Percentiles rank a stretch among this genome's conserved stretches.
These are phyloP conservation scores for Melanotaenia parkinsoni DNA, from an alignment of 2,797 vertebrate genomes.

Conservation along the genomic window DNA sequence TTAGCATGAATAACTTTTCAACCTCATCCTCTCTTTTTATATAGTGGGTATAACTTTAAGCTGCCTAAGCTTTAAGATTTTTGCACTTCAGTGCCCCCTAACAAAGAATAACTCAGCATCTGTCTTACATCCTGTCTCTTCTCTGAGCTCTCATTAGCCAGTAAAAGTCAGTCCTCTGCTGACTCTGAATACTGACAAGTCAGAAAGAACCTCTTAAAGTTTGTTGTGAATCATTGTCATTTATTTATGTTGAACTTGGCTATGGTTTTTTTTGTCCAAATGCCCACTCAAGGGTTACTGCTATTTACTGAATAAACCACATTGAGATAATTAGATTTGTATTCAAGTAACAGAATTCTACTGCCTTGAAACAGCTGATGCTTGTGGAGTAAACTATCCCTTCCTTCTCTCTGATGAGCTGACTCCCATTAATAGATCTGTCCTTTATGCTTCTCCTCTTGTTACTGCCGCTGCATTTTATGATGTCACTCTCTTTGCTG, in stretches of 20 bases:
- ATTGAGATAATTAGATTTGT: constrained; percentile 43
- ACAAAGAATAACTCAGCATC: background rate
- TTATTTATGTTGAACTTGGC: background rate
- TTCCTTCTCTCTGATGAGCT: constrained; percentile 50
- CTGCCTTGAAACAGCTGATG: constrained; percentile 44
- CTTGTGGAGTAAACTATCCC: constrained; percentile 57
- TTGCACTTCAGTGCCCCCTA: background rate
- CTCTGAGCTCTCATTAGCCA: background rate
- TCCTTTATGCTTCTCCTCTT: constrained; percentile 79
- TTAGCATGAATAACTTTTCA: no score
- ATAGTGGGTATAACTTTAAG: background rate
- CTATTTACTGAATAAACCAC: constrained; percentile 2
- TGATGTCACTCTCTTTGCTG: constrained; percentile 79
- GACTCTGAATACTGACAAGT: background rate
- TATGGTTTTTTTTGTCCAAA: background rate
- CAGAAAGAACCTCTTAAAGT: background rate
- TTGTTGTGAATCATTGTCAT: background rate
- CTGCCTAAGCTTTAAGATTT: background rate
- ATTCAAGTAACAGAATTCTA: constrained; percentile 35
- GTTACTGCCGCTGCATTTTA: constrained; percentile 80
- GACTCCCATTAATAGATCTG: constrained; percentile 74
- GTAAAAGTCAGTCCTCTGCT: background rate
- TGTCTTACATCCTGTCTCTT: background rate
- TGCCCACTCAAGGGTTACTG: background rate
- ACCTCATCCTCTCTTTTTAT: background rate